Evolutionary conservation across 2,888 invertebrate genomes (phyloP), one percentile per base, ranked within the genome.

Genomic region (Oligia fasciuncula): DNA sequence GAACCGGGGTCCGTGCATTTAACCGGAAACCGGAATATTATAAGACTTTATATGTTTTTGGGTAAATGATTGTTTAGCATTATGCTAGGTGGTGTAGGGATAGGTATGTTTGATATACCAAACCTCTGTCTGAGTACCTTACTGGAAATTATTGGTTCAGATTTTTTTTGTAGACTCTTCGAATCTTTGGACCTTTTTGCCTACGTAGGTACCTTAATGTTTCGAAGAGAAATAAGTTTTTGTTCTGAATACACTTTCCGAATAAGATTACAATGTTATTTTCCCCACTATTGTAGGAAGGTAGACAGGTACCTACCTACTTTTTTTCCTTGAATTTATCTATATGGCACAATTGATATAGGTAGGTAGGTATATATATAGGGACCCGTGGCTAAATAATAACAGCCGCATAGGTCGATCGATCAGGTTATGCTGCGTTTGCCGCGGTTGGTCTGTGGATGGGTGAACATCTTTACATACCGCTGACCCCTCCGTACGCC

Each of bases 41-140:
- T 9, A 35, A n/a, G 60, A 54, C 35, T 70, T 73, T 78, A 68
- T 17, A 43, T 79, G 80, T 80, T 71, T 86, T 85, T 77, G 19
- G 54, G 40, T 29, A 68, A 80, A 84, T 63, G 62, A 82, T 71
- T 67, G 29, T 35, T 23, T 57, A 23, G 9, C 29, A 19, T 65
- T 29, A 9, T 62, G 40, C 6, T 43, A 43, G 14, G 14, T 63
- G 23, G 46, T 4, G 46, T 29, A 8, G 11, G 19, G 11, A 29
- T 29, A 46, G 17, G n/a, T 49, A 29, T 29, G 69, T 49, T 13
- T 23, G 13, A 19, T 29, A 17, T 51, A 13, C 4, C 51, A 23
- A 17, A 17, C 6, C 11, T 43, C 1, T 40, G 46, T 40, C 6
- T 70, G n/a, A 3, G 75, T 49, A 54, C 43, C 13, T 11, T 5